These are phyloP conservation scores for Ovis canadensis DNA, from an alignment of 2,113 vertebrate genomes.

Conservation along the genomic window DNA sequence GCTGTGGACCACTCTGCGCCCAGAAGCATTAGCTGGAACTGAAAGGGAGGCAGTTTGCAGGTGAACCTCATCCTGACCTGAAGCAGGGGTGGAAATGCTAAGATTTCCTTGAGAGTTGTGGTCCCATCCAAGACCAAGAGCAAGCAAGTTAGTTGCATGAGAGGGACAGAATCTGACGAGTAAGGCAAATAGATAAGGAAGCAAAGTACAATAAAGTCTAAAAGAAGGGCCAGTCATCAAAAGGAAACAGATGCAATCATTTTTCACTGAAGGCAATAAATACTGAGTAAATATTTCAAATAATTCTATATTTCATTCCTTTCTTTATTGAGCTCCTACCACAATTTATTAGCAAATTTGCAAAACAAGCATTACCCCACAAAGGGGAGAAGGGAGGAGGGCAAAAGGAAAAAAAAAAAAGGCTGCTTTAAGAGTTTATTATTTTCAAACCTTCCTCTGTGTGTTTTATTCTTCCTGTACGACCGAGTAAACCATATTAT, in stretches of 20 bases:
- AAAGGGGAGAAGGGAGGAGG: neutral
- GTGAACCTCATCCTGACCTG: neutral
- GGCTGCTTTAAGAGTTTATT: neutral
- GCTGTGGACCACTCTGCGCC: neutral
- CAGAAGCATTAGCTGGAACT: neutral
- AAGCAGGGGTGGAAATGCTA: neutral
- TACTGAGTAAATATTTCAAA: conserved; percentile 14
- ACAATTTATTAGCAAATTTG: neutral
- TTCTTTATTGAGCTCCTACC: neutral
- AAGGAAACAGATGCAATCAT: neutral
- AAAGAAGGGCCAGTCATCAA: neutral
- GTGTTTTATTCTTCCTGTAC: neutral
- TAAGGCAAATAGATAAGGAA: neutral
- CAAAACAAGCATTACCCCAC: neutral
- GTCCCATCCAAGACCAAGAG: neutral
- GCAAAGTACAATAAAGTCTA: neutral
- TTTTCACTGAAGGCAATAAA: neutral
- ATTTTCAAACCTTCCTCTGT: neutral
- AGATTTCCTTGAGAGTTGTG: neutral
- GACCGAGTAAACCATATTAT: neutral
- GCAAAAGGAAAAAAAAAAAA: neutral
- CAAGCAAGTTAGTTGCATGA: neutral
- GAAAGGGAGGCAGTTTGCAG: neutral
- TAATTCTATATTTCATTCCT: neutral
- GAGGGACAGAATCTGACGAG: neutral